These are phyloP conservation scores for Nettapus auritus DNA, from an alignment of 2,113 vertebrate genomes.

Conservation along the genomic window DNA sequence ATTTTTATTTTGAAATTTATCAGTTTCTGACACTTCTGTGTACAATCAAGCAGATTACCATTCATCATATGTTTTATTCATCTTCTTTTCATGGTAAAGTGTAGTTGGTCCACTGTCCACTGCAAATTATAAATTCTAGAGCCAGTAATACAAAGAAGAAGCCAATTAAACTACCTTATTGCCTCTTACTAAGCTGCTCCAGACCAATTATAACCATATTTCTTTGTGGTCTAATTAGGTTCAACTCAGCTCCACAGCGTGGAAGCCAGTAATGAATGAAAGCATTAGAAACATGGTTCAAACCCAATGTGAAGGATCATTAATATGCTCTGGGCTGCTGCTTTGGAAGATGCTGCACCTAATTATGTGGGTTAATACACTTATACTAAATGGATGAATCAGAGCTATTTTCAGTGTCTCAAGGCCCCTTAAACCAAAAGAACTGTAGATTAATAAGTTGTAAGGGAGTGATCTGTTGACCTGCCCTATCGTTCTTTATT, in stretches of 20 bases:
- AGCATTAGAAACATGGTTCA: not conserved
- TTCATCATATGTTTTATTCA: not conserved
- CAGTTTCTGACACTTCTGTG: not conserved
- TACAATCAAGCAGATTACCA: not conserved
- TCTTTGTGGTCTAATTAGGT: constrained; percentile 62
- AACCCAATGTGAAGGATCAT: constrained; percentile 15
- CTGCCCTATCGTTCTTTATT: not conserved
- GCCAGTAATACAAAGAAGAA: not conserved
- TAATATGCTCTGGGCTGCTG: constrained; percentile 46
- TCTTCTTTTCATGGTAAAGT: not conserved
- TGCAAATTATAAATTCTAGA: not conserved
- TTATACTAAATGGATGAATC: constrained; percentile 49
- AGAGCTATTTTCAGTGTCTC: not conserved
- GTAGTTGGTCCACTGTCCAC: not conserved
- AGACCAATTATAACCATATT: constrained; percentile 58
- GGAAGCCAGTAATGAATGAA: constrained; percentile 31
- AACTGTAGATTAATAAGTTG: constrained; percentile 39
- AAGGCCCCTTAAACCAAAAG: not conserved
- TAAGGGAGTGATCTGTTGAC: constrained; percentile 16
- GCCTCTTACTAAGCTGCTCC: constrained; percentile 15
- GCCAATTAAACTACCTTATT: constrained; percentile 43
- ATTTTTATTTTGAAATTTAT: not conserved
- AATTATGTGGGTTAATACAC: constrained; percentile 61
- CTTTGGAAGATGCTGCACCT: constrained; percentile 11
- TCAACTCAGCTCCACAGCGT: not conserved